Conservation (phyloP, 2,113 vertebrate genomes). For the Todiramphus saurophagus region DNA sequence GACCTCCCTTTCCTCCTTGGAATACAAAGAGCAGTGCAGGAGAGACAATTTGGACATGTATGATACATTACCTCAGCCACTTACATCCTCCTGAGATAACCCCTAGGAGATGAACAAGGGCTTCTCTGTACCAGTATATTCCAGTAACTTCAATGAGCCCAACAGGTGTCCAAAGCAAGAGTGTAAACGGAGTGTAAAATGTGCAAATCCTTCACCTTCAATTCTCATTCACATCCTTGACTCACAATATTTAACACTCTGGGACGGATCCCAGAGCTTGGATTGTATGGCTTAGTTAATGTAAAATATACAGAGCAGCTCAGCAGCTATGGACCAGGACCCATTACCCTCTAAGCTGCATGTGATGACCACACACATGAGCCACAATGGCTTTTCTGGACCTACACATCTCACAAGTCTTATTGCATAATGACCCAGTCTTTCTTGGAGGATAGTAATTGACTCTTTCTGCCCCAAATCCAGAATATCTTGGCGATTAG, state of each 20-base stretch:
- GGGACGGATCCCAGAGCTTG: not conserved
- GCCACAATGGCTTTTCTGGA: not conserved
- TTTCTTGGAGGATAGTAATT: not conserved
- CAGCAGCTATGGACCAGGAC: not conserved
- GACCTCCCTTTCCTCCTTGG: not conserved
- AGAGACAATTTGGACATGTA: not conserved
- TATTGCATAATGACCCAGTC: not conserved
- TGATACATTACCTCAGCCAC: not conserved
- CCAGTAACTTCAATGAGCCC: not conserved
- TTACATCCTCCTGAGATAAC: not conserved
- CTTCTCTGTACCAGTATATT: not conserved
- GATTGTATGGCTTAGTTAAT: not conserved
- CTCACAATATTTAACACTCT: not conserved
- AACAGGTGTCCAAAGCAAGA: not conserved
- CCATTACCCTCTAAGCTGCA: not conserved
- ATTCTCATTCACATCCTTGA: not conserved
- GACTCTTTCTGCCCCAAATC: not conserved
- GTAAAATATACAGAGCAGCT: not conserved
- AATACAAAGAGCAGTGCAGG: not conserved
- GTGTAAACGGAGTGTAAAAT: not conserved
- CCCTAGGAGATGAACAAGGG: not conserved
- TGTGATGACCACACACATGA: not conserved
- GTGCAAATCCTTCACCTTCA: not conserved
- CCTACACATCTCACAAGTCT: not conserved
- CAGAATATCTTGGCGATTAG: not conserved